These are phyloP conservation scores for Rhynchophorus ferrugineus DNA, from an alignment of 1,140 invertebrate species.

Conservation along the genomic window DNA sequence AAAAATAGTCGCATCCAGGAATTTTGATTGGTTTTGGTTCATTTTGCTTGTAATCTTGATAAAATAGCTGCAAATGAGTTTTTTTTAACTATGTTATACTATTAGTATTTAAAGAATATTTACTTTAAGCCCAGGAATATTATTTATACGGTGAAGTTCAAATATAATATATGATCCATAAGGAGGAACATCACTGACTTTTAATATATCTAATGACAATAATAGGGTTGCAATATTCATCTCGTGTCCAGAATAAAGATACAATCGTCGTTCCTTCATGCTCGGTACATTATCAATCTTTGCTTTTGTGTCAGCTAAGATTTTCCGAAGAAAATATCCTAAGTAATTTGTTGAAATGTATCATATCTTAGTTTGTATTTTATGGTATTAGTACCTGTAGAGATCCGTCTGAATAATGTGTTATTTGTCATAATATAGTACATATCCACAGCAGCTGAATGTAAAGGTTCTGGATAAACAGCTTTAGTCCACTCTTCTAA, in stretches of 20 bases:
- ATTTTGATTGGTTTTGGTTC: not conserved
- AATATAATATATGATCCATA: slow-evolving; percentile 26
- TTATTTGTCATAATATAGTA: slow-evolving; percentile 25
- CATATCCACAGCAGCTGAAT: slow-evolving; percentile 7
- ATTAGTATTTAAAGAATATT: not conserved
- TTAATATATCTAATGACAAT: slow-evolving; percentile 13
- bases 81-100: not conserved
- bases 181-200: slow-evolving; percentile 28
- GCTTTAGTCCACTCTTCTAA: slow-evolving; percentile 32
- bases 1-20: slow-evolving; percentile 5
- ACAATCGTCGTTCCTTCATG: slow-evolving; percentile 12
- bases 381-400: not conserved
- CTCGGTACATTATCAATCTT: slow-evolving; percentile 5
- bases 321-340: slow-evolving; percentile 13
- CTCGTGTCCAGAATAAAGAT: slow-evolving; percentile 28
- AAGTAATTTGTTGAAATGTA: slow-evolving; percentile 2
- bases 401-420: slow-evolving; percentile 10
- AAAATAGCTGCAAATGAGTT: slow-evolving; percentile 6
- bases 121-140: slow-evolving; percentile 24
- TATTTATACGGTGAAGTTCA: slow-evolving; percentile 25
- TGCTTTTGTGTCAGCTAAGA: slow-evolving; percentile 6
- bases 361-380: not conserved
- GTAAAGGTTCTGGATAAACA: slow-evolving; percentile 29
- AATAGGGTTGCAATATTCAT: slow-evolving; percentile 22
- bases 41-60: slow-evolving; percentile 1